Base-by-base conservation (phyloP, 2,113 vertebrate species). In the Mixornis gularis region DNA sequence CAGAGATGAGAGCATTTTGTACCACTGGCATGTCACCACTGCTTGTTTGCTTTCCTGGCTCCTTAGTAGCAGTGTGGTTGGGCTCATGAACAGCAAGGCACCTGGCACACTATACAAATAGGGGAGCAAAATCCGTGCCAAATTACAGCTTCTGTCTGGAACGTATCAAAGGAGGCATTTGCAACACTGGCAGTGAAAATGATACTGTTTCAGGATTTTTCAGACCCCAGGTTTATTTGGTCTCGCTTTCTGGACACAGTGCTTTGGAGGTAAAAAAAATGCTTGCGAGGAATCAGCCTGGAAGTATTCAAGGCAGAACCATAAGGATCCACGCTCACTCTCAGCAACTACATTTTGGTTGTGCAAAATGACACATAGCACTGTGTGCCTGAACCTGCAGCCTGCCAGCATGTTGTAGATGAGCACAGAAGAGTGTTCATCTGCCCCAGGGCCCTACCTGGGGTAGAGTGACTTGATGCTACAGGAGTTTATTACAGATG, bases 11-110 rank as follows among this genome's bases (percentile, higher is more conserved):
- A 87, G 87, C 0, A 0, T 81, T 91, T 77, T 58, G 77, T 94
- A 89, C 79, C 85, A 82, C 74, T 79, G 76, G 64, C 89, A 73
- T 70, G 59, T 89, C 81, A 85, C 41, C 30, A 6, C 79, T 53
- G 55, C 87, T 83, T 85, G 52, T 85, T 92, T 94, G 81, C 79
- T 87, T 95, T 93, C 74, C 87, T 80, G 95, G 74, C 87, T 89
- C 85, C 81, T 70, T 53, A 77, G 78, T n/a, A 92, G 95, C 70
- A 52, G 56, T 1, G 3, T 43, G 79, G 46, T 41, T 94, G 79
- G 71, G 79, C 55, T 79, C 64, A 43, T 43, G 81, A 95, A 49
- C 94, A 95, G 90, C 85, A 91, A 91, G 94, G 68, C 74, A 95
- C 82, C 93, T 96, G 90, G 93, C 85, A 95, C 74, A 12, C 65